Evolutionary conservation across 2,888 invertebrate genomes (phyloP).

Genomic region (Polyommatus iphigenia): DNA sequence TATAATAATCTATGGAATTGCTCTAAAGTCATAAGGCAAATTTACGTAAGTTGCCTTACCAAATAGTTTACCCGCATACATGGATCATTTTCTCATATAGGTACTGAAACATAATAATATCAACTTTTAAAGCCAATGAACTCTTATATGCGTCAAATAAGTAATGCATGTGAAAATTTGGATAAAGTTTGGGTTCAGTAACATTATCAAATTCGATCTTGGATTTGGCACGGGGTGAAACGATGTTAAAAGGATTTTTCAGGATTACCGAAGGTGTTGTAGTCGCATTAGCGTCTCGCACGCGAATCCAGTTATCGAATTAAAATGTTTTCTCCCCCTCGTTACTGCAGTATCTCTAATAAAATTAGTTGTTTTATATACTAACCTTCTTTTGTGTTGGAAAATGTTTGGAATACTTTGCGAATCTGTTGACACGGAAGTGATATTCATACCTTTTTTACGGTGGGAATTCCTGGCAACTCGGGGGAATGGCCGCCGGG

Average conservation of each 20-base stretch:
- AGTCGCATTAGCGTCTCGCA: slow-evolving; percentile 17
- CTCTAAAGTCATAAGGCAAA: too few relatives aligned
- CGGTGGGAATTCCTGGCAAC: too few relatives aligned
- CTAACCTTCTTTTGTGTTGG: background rate
- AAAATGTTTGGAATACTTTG: background rate
- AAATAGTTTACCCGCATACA: too few relatives aligned
- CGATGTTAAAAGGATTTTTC: slow-evolving; percentile 16
- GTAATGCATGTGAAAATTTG: background rate
- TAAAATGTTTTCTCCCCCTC: background rate
- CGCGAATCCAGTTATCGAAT: slow-evolving; percentile 22
- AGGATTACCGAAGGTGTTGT: slow-evolving; percentile 2
- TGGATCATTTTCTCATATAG: too few relatives aligned
- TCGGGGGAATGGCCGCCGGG: too few relatives aligned
- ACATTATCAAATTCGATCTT: background rate
- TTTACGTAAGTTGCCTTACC: too few relatives aligned
- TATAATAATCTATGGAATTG: too few relatives aligned
- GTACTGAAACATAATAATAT: too few relatives aligned
- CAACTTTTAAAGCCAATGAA: too few relatives aligned
- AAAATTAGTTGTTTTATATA: background rate
- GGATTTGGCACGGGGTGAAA: background rate
- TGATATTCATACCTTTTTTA: too few relatives aligned
- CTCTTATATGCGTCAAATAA: too few relatives aligned
- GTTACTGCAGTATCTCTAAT: background rate
- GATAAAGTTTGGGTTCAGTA: background rate
- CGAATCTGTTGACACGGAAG: too few relatives aligned